Base-by-base conservation (phyloP, 1,140 invertebrate genomes). In the Pseudobourletiella spinata region DNA sequence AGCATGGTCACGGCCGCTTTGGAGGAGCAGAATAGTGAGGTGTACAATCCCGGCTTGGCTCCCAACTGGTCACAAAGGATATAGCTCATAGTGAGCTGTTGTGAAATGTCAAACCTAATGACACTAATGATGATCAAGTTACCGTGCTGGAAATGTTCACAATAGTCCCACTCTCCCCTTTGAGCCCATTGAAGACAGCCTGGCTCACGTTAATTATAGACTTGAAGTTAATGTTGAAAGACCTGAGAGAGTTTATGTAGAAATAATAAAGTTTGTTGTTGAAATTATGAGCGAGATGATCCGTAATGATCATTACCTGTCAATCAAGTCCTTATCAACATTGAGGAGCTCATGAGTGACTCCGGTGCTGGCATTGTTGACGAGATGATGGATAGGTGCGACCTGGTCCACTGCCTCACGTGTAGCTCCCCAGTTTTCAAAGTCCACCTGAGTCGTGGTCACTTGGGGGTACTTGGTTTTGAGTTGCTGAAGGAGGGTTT, bases 291-390 rank as follows among this genome's bases (percentile, higher is more conserved):
- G n/a, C n/a, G n/a, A n/a, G n/a, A n/a, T n/a, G n/a, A n/a, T n/a
- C n/a, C n/a, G n/a, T n/a, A n/a, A n/a, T n/a, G n/a, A n/a, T n/a
- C n/a, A 22, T 8, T 51, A 51, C 48, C 11, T 24, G 20, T 94
- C 86, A 64, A 91, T 81, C 63, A 82, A 81, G 57, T 82, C 77
- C 59, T 82, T 77, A 3, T 77, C 83, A 6, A 84, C 74, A 43
- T 87, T 78, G 0, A 84, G 74, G 69, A 92, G 85, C 2, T 82
- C 75, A 48, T 78, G 77, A 0, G 84, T 74, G 44, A 74, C 73
- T 4, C 79, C 81, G 15, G 86, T 73, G 1, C 79, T 86, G 1
- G 89, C 90, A 78, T 91, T 93, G 72, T 94, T 94, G 0, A 93
- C 87, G 14, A 93, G 71, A 2, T 88, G 76, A 76, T 93, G 84